Conservation (phyloP, 2,888 invertebrate genomes). For the Eilema sororculum region DNA sequence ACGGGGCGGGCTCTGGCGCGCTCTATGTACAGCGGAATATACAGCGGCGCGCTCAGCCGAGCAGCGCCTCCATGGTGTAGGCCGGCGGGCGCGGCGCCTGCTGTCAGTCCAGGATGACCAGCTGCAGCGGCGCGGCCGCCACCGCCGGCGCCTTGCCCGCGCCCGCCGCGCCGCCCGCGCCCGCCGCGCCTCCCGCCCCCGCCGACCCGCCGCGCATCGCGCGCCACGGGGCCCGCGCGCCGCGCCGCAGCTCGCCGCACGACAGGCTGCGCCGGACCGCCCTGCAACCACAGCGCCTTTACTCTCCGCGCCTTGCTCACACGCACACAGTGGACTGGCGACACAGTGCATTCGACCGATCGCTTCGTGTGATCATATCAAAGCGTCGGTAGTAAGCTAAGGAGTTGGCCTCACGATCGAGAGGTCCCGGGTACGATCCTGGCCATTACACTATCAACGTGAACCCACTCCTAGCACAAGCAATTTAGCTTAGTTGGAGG, state of each 20-base stretch:
- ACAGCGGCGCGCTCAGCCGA: conserved; percentile 81
- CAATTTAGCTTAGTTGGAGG: too few relatives aligned
- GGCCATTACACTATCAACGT: too few relatives aligned
- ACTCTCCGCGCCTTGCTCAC: neutral
- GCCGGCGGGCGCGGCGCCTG: conserved; percentile 82
- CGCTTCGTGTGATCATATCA: too few relatives aligned
- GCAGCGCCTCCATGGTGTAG: conserved; percentile 90
- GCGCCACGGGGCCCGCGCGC: conserved; percentile 86
- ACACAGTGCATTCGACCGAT: too few relatives aligned
- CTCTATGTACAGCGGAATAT: conserved; percentile 77
- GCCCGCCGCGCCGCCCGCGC: conserved; percentile 42
- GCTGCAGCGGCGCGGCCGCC: conserved; percentile 84
- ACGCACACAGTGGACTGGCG: too few relatives aligned
- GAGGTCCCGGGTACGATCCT: too few relatives aligned
- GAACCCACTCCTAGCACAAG: too few relatives aligned
- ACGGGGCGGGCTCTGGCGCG: conserved; percentile 34
- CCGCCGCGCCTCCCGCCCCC: conserved; percentile 83
- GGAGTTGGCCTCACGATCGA: too few relatives aligned
- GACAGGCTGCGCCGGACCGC: conserved; percentile 93
- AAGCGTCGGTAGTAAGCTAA: too few relatives aligned
- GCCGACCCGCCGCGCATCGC: conserved; percentile 89
- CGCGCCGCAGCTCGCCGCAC: conserved; percentile 88
- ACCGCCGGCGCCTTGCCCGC: conserved; percentile 76
- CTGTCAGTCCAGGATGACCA: conserved; percentile 92
- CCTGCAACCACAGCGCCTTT: conserved; percentile 79